These are phyloP conservation scores for Pardalotus punctatus DNA, from an alignment of 2,113 vertebrate species.

Conservation along the genomic window DNA sequence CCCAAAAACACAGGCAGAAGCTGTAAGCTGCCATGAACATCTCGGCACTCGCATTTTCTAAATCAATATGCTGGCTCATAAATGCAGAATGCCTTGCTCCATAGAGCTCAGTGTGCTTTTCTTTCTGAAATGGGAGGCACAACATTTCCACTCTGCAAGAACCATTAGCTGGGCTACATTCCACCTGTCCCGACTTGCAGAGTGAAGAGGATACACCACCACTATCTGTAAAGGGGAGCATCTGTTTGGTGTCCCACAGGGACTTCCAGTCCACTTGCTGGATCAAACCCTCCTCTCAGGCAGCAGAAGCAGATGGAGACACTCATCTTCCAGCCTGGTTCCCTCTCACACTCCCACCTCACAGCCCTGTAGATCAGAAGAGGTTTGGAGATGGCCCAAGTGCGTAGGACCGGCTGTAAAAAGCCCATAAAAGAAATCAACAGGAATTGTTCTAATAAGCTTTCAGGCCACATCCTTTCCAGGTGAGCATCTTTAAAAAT, in stretches of 20 bases:
- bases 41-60: neutral
- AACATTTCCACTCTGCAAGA: neutral
- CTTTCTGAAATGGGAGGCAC: neutral
- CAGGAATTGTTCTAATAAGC: slow-evolving; percentile 9
- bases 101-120: neutral
- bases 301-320: slow-evolving; percentile 53
- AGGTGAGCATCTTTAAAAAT: neutral
- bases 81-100: neutral
- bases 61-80: neutral
- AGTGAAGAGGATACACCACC: neutral
- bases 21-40: neutral
- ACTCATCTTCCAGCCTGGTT: slow-evolving; percentile 28
- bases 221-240: neutral
- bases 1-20: neutral
- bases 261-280: neutral
- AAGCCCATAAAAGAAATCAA: slow-evolving; percentile 21
- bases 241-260: neutral
- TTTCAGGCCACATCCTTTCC: neutral
- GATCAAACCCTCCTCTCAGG: neutral
- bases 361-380: slow-evolving; percentile 10
- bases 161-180: neutral
- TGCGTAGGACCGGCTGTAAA: neutral
- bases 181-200: neutral
- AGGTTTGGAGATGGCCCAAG: slow-evolving; percentile 33
- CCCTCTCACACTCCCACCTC: slow-evolving; percentile 50